Evolutionary conservation across 2,888 invertebrate species (phyloP).

Genomic region (Caenorhabditis angaria): DNA sequence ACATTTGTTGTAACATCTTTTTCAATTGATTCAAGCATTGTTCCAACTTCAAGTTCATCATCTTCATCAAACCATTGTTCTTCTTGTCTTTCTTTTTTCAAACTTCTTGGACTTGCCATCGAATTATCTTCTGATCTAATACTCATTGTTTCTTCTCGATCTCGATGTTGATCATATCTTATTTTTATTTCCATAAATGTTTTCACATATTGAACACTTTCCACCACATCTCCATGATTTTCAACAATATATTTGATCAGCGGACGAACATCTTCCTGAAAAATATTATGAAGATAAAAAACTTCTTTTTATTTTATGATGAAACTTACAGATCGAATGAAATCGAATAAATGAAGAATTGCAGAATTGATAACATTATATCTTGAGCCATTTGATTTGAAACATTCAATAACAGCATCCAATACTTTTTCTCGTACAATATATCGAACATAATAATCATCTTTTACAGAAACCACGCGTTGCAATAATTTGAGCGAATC

Average conservation of each 20-base stretch:
- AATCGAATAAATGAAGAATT: conserved; percentile 75
- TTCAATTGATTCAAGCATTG: conserved; percentile 32
- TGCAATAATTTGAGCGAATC: conserved; percentile 95
- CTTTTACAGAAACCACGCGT: conserved; percentile 94
- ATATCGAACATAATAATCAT: conserved; percentile 97
- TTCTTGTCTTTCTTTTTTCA: conserved; percentile 51
- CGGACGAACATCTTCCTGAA: conserved; percentile 75
- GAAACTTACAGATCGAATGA: conserved; percentile 2
- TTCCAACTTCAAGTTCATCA: conserved; percentile 55
- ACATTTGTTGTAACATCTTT: conserved; percentile 31
- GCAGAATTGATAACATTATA: conserved; percentile 99
- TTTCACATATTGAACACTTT: conserved; percentile 95
- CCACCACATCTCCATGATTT: conserved; percentile 91
- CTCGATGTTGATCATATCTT: conserved; percentile 54
- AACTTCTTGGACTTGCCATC: conserved; percentile 33
- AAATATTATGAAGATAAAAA: conserved; percentile 18
- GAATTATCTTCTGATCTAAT: conserved; percentile 41
- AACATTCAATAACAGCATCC: conserved; percentile 89
- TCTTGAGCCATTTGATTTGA: conserved; percentile 92
- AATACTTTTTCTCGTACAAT: conserved; percentile 93
- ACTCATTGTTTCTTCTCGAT: conserved; percentile 51
- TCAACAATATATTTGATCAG: conserved; percentile 87
- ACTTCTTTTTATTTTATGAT: neutral
- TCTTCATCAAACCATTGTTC: conserved; percentile 69
- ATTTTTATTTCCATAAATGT: conserved; percentile 79